Base-by-base conservation (phyloP, 2,797 vertebrate species). In the Stomatorhinus walkeri region DNA sequence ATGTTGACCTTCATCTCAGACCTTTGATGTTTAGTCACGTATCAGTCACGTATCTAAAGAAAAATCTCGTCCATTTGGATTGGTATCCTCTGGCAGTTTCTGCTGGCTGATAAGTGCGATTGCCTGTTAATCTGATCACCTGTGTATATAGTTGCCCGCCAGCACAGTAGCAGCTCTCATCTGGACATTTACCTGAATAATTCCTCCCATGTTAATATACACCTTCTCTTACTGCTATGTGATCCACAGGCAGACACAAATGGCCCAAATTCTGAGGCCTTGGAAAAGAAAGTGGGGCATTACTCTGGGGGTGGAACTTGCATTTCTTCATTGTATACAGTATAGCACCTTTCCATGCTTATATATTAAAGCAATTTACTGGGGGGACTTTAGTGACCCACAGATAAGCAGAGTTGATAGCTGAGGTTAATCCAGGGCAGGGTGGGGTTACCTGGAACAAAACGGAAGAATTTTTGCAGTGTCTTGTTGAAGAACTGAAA, bases 251-350 rank as follows among this genome's bases (percentile, higher is more conserved):
- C 52, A n/a, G 12, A 36, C 43, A 56, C 6, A 32, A 87, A 56
- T 59, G 85, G 85, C 85, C 85, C 52, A 59, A 36, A 87, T 87
- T 87, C 52, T 40, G 22, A 87, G 52, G 85, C 85, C 85, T 87
- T 9, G 52, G 85, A 56, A 51, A 59, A n/a, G 85, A 87, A 87
- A 87, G 85, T 87, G 32, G 85, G 85, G 4, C 85, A 56, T 40
- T 40, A 87, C 85, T 59, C 85, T 87, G 85, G 85, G 48, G 52
- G 24, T 1, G 52, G 4, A 16, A 10, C 32, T 84, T 36, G 51
- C 49, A 36, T 36, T 87, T 87, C 52, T 43, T 56, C n/a, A 87
- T 87, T 86, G 48, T 86, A 86, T 52, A 40, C 36, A 59, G 85
- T 52, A 40, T 54, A 59, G 85, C 28, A 56, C 32, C 51, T 56